Base-by-base conservation (phyloP, 2,797 vertebrate species). In the Cyclopterus lumpus region DNA sequence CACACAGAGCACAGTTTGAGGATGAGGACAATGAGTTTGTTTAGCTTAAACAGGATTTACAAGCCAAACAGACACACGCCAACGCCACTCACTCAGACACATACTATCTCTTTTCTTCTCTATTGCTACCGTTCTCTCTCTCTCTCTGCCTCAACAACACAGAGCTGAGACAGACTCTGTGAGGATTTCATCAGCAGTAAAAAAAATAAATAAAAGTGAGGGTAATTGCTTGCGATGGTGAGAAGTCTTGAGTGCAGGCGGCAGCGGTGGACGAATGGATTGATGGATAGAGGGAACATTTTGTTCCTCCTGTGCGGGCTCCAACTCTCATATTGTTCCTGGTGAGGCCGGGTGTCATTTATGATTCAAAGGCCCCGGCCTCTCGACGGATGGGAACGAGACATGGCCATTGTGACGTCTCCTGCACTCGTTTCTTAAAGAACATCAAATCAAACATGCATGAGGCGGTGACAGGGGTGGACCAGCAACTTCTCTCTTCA, bases 41-140 rank as follows among this genome's bases (percentile, higher is more conserved):
- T 94, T 93, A 93, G 92, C 93, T 94, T 92, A 91, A 95, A 93
- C 91, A 89, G 92, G 92, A 94, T 95, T 94, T 94, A 92, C 90
- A 91, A 93, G 88, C 85, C 90, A 93, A 94, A 93, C 92, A 92
- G 89, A 92, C 92, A 93, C 91, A 93, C 93, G 85, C 91, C 88
- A 86, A 91, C 84, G 76, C 88, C 90, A 88, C 90, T 90, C 91
- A 87, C 79, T 89, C 85, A 85, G 83, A 88, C 86, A 92, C 88
- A 86, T 81, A 88, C 87, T 88, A 90, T 91, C 80, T 79, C 67
- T 89, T 81, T 82, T 82, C 74, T 75, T 82, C 80, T 82, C 76
- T 16, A 34, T 65, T 40, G 24, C 51, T 70, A 48, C 1, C 65
- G 38, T 70, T 64, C 4, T 71, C 65, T 77, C 71, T 26, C n/a